phyloP scores from a whole-genome alignment of 2,888 invertebrate species.

The Standfussiana lucernea region DNA sequence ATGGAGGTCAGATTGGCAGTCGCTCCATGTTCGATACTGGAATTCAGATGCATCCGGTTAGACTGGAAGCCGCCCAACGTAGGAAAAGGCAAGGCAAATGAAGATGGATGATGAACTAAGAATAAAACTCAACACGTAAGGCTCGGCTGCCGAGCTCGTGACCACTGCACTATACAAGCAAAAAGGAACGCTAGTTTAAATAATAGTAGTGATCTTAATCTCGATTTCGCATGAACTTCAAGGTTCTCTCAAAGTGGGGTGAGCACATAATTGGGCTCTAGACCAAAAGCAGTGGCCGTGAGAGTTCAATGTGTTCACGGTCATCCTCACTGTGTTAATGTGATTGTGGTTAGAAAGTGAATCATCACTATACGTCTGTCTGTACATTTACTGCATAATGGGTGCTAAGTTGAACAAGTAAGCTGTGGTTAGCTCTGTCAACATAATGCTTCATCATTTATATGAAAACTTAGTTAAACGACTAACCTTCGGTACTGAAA shows the following conservation, averaged over 20 bases:
- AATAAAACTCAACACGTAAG: background rate
- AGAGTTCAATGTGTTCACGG: constrained; percentile 33
- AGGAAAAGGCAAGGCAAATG: background rate
- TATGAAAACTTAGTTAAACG: background rate
- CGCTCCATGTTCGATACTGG: background rate
- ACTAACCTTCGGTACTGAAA: background rate
- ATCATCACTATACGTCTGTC: constrained; percentile 1
- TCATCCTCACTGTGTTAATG: background rate
- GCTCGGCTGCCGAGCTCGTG: background rate
- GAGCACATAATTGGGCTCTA: constrained; percentile 43
- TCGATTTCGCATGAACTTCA: constrained; percentile 43
- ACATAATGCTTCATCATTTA: background rate
- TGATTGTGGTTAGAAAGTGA: constrained; percentile 39
- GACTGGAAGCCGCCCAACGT: background rate
- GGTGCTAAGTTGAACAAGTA: background rate
- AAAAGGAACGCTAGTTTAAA: background rate
- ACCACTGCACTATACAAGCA: background rate
- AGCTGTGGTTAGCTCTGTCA: background rate
- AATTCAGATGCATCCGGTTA: background rate
- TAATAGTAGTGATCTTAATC: constrained; percentile 37
- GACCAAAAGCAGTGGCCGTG: constrained; percentile 28
- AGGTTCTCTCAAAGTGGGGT: constrained; percentile 34
- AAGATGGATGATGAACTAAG: background rate
- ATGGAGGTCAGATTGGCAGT: background rate
- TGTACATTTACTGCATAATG: background rate